phyloP scores from a whole-genome alignment of 2,113 vertebrate species.

The Labeo rohita region DNA sequence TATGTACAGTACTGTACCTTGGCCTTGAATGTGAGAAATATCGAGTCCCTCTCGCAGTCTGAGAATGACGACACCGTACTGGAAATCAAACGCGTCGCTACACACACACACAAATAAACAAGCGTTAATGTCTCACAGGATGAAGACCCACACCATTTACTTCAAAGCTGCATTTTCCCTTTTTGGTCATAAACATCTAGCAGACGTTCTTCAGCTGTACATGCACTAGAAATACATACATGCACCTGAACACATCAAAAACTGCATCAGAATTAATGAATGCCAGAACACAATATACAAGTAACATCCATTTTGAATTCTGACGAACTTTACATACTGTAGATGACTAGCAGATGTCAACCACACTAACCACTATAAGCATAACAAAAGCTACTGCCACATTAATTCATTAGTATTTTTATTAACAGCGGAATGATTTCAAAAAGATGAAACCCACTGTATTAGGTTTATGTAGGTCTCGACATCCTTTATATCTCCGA shows the following conservation, averaged over 20 bases:
- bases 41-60: conserved; percentile 93
- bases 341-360: neutral
- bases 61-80: conserved; percentile 93
- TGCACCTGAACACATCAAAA: neutral
- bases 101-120: conserved; percentile 27
- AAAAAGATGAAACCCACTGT: conserved; percentile 83
- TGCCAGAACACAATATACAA: neutral
- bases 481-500: conserved; percentile 91
- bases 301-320: too few relatives aligned
- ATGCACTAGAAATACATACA: neutral
- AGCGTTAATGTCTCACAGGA: conserved; percentile 30
- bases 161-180: conserved; percentile 4
- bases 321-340: too few relatives aligned
- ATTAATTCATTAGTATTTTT: neutral
- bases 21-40: conserved; percentile 95
- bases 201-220: neutral
- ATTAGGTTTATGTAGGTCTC: conserved; percentile 95
- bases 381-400: neutral
- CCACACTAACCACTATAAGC: neutral
- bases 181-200: conserved; percentile 42
- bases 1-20: conserved; percentile 78
- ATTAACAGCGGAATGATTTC: neutral
- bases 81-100: conserved; percentile 96
- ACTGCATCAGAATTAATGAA: neutral
- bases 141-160: conserved; percentile 1